Conservation (phyloP, 2,797 vertebrate genomes). For the Hoplostethus atlanticus region DNA sequence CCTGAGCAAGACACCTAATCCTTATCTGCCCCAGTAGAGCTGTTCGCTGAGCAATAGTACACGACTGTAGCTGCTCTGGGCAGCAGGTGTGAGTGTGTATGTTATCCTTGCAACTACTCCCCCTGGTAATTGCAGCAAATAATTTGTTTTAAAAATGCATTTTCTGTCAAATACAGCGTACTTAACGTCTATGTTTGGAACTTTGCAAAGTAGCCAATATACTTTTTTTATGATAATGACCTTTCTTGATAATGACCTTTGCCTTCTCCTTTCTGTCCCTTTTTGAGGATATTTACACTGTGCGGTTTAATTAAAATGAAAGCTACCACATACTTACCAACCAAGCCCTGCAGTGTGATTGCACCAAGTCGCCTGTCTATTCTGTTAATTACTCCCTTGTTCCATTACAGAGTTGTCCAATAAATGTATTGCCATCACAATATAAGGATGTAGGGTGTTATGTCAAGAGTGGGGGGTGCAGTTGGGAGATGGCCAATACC, state of each 20-base stretch:
- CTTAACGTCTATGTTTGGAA: slow-evolving; percentile 12
- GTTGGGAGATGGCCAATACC: slow-evolving; percentile 38
- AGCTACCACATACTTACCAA: slow-evolving; percentile 55
- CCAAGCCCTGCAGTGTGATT: slow-evolving; percentile 50
- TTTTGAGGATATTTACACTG: slow-evolving; percentile 47
- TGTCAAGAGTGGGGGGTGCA: slow-evolving; percentile 11
- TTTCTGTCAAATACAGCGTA: background rate
- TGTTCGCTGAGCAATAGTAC: too few species aligned
- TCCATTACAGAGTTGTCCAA: slow-evolving; percentile 60
- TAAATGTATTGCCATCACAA: slow-evolving; percentile 63
- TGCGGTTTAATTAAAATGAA: slow-evolving; percentile 70
- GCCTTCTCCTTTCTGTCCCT: slow-evolving; percentile 38
- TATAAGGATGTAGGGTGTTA: slow-evolving; percentile 45
- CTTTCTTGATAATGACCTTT: slow-evolving; percentile 65
- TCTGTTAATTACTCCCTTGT: slow-evolving; percentile 65
- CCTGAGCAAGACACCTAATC: slow-evolving; percentile 12
- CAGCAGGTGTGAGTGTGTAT: background rate
- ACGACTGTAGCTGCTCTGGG: background rate
- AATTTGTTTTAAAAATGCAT: background rate
- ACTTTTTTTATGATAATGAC: slow-evolving; percentile 51
- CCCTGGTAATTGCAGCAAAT: too few species aligned
- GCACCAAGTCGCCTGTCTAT: slow-evolving; percentile 50
- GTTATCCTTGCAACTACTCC: too few species aligned
- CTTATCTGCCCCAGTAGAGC: background rate
- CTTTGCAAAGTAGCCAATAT: slow-evolving; percentile 21